Conservation (phyloP, 1,140 invertebrate species). For the Zaprionus davidi region DNA sequence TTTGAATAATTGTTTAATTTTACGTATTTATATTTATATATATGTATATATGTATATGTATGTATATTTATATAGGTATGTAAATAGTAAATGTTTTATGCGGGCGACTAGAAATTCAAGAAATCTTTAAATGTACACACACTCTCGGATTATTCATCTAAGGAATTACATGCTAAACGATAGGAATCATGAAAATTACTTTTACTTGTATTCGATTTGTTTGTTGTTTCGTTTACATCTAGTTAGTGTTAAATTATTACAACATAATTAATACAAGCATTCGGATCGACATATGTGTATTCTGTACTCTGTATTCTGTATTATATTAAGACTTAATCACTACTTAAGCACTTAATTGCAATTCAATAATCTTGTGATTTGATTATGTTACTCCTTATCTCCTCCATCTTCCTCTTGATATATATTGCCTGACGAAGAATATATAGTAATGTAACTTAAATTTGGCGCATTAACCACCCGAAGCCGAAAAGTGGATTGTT, state of each 20-base stretch:
- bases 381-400: constrained; percentile 11
- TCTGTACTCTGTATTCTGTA: constrained; percentile 32
- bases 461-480: constrained; percentile 63
- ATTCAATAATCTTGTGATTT: constrained; percentile 28
- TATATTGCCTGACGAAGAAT: constrained; percentile 52
- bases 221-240: constrained; percentile 38
- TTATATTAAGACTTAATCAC: constrained; percentile 47
- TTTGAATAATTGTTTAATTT: constrained; percentile 47
- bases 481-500: constrained; percentile 26
- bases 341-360: constrained; percentile 70
- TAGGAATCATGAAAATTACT: constrained; percentile 81
- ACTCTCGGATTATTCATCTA: constrained; percentile 60
- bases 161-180: constrained; percentile 68
- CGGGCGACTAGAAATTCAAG: constrained; percentile 79
- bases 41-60: constrained; percentile 45
- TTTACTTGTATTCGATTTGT: constrained; percentile 58
- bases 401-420: constrained; percentile 12
- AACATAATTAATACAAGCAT: constrained; percentile 69
- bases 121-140: constrained; percentile 75
- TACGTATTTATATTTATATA: constrained; percentile 47
- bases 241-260: constrained; percentile 48
- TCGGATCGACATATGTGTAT: constrained; percentile 18
- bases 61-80: constrained; percentile 45
- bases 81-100: constrained; percentile 76
- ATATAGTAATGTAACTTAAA: constrained; percentile 48